Conservation (phyloP, 2,113 vertebrate genomes). For the Phylloscopus whistleri region DNA sequence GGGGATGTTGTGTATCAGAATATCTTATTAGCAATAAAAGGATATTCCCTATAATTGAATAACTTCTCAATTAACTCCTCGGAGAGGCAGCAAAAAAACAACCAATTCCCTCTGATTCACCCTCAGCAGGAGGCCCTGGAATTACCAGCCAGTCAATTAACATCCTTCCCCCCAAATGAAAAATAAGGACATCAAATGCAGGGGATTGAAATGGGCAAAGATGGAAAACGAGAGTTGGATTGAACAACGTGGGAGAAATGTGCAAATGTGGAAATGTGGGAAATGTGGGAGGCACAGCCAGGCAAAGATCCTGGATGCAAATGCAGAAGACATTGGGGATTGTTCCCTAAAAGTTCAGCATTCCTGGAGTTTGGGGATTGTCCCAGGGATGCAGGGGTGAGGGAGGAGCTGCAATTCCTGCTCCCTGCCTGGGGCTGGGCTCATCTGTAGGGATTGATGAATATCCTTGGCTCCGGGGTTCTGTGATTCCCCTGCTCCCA, state of each 20-base stretch:
- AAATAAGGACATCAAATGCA: constrained; percentile 50
- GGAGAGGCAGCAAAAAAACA: constrained; percentile 48
- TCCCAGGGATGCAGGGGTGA: not conserved
- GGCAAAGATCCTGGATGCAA: not conserved
- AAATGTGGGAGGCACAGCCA: not conserved
- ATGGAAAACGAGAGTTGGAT: not conserved
- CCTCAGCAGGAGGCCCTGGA: constrained; percentile 70
- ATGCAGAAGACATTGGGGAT: not conserved
- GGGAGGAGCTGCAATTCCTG: not conserved
- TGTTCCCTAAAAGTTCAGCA: accelerated
- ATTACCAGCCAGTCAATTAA: constrained; percentile 68
- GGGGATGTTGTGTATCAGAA: constrained; percentile 37
- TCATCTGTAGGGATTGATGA: too few species aligned
- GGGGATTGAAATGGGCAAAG: constrained; percentile 10
- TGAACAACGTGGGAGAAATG: not conserved
- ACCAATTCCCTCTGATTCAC: constrained; percentile 55
- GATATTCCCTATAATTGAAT: constrained; percentile 80
- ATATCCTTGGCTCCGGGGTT: not conserved
- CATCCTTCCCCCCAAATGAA: constrained; percentile 32
- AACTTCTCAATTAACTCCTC: constrained; percentile 72
- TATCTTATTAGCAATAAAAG: constrained; percentile 77
- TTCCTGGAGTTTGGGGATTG: accelerated
- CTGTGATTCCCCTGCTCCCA: too few species aligned
- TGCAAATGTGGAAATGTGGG: too few species aligned
- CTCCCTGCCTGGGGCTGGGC: not conserved